Evolutionary conservation across 2,797 vertebrate species (phyloP).

Genomic region (Muscicapa striata): DNA sequence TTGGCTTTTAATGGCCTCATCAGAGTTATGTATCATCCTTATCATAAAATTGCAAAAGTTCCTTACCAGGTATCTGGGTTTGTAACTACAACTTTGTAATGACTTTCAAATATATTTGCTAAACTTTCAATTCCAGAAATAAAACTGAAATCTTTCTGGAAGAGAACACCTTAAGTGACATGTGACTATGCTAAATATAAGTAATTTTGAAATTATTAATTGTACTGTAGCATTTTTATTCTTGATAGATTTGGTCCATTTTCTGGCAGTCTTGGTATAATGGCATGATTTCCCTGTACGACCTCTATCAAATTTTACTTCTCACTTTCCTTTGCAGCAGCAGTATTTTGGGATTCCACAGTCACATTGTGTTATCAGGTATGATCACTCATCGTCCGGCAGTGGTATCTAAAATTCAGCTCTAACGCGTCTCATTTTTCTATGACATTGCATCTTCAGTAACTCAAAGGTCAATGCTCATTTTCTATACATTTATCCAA

Average conservation of each 20-base stretch:
- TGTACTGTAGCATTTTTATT: background rate
- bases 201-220: background rate
- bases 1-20: background rate
- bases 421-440: background rate
- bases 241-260: background rate
- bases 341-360: background rate
- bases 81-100: background rate
- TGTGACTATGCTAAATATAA: background rate
- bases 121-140: background rate
- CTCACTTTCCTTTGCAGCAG: background rate
- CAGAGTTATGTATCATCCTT: background rate
- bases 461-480: background rate
- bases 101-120: background rate
- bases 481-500: conserved; percentile 11
- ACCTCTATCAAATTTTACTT: background rate
- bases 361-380: background rate
- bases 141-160: background rate
- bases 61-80: background rate
- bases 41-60: background rate
- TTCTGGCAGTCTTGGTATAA: background rate
- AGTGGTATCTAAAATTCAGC: background rate
- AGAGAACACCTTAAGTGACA: background rate
- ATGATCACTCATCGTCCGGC: background rate
- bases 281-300: background rate
- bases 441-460: background rate